Conservation (phyloP, 2,113 vertebrate genomes). For the Murina feae region DNA sequence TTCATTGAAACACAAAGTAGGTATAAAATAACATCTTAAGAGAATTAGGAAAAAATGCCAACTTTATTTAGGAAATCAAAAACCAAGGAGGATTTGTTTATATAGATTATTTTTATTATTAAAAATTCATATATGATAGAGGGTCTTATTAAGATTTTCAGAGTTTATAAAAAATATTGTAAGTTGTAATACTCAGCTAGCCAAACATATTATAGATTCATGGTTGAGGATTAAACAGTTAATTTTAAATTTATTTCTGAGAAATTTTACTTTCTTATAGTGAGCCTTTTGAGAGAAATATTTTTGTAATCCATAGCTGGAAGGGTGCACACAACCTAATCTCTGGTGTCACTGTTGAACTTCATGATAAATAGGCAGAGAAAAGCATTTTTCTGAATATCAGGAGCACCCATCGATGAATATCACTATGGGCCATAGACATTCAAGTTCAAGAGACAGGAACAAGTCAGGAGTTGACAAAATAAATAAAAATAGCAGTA, state of each 20-base stretch:
- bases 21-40: background rate
- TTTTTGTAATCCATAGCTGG: constrained; percentile 42
- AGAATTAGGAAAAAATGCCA: background rate
- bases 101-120: background rate
- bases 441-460: constrained; percentile 48
- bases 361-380: constrained; percentile 43
- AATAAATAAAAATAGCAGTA: constrained; percentile 19
- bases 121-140: background rate
- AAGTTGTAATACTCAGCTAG: background rate
- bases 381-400: constrained; percentile 54
- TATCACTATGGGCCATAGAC: constrained; percentile 64
- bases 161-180: background rate
- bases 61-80: background rate
- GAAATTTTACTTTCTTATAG: background rate
- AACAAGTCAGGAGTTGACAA: constrained; percentile 51
- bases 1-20: background rate
- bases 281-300: background rate
- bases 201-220: background rate
- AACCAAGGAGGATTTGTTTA: background rate
- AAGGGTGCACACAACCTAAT: constrained; percentile 22
- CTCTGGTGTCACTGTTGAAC: constrained; percentile 47
- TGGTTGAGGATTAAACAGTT: constrained; percentile 45
- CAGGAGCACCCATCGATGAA: constrained; percentile 38
- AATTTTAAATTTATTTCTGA: background rate
- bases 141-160: background rate